Base-by-base conservation (phyloP, 2,113 vertebrate genomes). In the Malurus elegans region DNA sequence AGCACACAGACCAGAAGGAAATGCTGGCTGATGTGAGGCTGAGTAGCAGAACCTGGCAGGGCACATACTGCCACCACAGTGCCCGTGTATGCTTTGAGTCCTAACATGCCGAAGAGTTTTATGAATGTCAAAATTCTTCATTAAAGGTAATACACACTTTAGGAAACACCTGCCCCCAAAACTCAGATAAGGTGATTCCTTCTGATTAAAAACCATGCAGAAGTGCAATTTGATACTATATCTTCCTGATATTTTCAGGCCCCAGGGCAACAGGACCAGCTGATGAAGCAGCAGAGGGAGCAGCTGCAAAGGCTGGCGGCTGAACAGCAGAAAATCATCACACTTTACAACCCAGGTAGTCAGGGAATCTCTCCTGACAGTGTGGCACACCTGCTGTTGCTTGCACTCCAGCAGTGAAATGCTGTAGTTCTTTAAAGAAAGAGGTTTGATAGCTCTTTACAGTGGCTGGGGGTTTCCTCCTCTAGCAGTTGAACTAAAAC, bases 281-380 rank as follows among this genome's bases (percentile, higher is more conserved):
- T 90, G 36, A 72, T 97, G 79, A 95, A 88, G 79, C 88, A 96
- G 71, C 96, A 97, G 31, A 61, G 98, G 74, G 95, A 97, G 61
- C 95, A 97, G 42, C 80, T 98, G 62, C 97, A 97, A 89, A 96
- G 84, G 67, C 91, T 98, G 53, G 97, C 97, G 81, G 79, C 88
- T 71, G 97, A 98, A 45, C 97, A 98, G 57, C 97, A 97, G 81
- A 96, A 96, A 89, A 87, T 97, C 60, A 96, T 98, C 0, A 34
- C 94, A 4, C 80, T 98, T 36, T 93, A 97, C 53, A 96, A 91
- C 21, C 53, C 96, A 97, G 98, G 97, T 98, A 95, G 9, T 53
- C 4, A 9, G 4, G 16, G 28, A 79, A 57, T 70, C 48, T 57
- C 34, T 86, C 60, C 32, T 83, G 47, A 69, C 1, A 4, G 24